Evolutionary conservation across 2,113 vertebrate species (phyloP).

Genomic region (Notiomystis cincta): DNA sequence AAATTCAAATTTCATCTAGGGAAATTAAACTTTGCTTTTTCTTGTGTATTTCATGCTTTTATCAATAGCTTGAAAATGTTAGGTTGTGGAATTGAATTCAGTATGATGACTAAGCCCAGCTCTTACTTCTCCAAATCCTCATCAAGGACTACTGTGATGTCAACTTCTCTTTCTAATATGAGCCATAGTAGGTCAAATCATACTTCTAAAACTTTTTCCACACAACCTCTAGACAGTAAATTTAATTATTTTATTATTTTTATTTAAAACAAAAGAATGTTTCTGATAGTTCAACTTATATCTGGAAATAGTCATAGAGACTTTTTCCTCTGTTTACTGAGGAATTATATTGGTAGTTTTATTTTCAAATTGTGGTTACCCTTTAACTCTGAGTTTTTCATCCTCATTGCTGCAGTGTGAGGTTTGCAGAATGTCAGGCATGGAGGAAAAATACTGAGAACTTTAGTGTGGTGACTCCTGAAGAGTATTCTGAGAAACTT

Average conservation of each 20-base stretch:
- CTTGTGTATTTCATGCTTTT: not conserved
- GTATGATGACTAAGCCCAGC: not conserved
- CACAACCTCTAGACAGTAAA: not conserved
- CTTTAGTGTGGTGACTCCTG: not conserved
- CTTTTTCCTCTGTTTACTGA: not conserved
- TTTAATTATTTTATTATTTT: not conserved
- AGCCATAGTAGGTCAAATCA: not conserved
- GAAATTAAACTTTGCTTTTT: not conserved
- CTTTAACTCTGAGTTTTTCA: not conserved
- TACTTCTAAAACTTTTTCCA: not conserved
- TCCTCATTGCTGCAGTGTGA: not conserved
- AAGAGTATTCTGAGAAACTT: not conserved
- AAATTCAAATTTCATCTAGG: not conserved
- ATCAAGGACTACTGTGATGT: not conserved
- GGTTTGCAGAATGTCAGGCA: not conserved
- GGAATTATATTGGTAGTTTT: not conserved
- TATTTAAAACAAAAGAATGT: not conserved
- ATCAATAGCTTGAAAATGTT: not conserved
- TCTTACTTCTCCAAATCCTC: not conserved
- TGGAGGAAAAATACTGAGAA: not conserved
- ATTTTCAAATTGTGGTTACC: not conserved
- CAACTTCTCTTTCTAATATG: not conserved
- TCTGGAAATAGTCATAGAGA: not conserved
- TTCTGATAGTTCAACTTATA: not conserved
- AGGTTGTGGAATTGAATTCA: not conserved